Base-by-base conservation (phyloP, 2,888 invertebrate genomes). In the Dryocosmus kuriphilus region DNA sequence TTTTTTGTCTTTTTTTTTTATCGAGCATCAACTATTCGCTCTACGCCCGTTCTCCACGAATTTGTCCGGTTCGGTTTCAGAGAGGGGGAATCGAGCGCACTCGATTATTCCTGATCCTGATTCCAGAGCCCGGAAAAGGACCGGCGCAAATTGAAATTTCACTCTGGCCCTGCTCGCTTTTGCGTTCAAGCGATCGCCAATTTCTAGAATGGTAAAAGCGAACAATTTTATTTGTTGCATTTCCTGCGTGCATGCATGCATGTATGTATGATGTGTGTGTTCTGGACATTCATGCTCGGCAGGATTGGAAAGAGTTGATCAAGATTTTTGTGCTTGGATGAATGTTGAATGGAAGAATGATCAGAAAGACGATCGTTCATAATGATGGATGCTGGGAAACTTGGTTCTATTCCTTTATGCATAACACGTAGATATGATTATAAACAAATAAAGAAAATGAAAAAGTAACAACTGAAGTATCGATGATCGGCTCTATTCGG, bases 21-120 rank as follows among this genome's bases (percentile, higher is more conserved):
- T 86, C 83, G 83, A 82, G 78, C 79, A 81, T 75, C 82, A 84
- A 85, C 85, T 85, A 86, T 86, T 84, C 83, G 79, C 80, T 22
- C 41, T 16, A 19, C 24, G 27, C 27, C 8, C 51, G 71, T n/a
- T 51, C 32, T 71, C 51, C 51, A 51, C 32, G 71, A 71, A 71
- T 71, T 71, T 71, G 71, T 71, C n/a, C 19, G 46, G 27, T 19
- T 67, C 71, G 30, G 22, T 71, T 71, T 67, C 51, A 27, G 51
- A n/a, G 51, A 51, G 30, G 46, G 67, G 27, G 46, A 30, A 30
- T 46, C n/a, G 51, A 51, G 51, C 71, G 71, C 30, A 51, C 71
- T 71, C 71, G 71, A 71, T 71, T 71, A 71, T 51, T 71, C 51
- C 71, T 71, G 71, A 71, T 71, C 27, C 71, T 67, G 67, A 67